Evolutionary conservation across 2,113 vertebrate genomes (phyloP), one percentile per base, ranked within the genome.

Genomic region (Indri indri): DNA sequence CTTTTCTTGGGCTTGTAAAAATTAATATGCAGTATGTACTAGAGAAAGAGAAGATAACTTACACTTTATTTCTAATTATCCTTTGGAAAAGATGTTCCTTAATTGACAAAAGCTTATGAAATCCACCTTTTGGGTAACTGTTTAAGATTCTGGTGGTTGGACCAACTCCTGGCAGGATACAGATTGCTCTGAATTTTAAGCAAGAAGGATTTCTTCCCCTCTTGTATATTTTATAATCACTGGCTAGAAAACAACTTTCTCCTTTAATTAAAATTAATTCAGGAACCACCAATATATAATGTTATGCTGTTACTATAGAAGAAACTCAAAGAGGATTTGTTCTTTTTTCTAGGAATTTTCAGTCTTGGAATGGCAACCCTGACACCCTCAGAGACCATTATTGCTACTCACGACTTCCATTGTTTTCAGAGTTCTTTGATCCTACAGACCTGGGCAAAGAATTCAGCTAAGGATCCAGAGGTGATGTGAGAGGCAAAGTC

Each of bases 151-250:
- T 83, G 22, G 27, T 59, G 25, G 12, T 71, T 76, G 40, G 27
- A 47, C 45, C 70, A 95, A 23, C 18, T 84, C 42, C 63, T 94
- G 68, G 8, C 40, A 73, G 66, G 40, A 23, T 79, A 63, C 6
- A 37, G 52, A 84, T 45, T 85, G 45, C 40, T 96, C n/a, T 77
- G 30, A 85, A 90, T 90, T 81, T 93, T 77, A 92, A 97, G 14
- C 45, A 63, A 73, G n/a, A 76, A 93, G 18, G 2, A 37, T 6
- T 70, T 94, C 84, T 66, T 63, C 14, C n/a, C 42, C 5, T 50
- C 42, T 90, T 20, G 3, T 81, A 6, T 74, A 65, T 80, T 61
- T 94, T 77, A 87, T 70, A 54, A 88, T 68, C 63, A 71, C 8
- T 83, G n/a, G 8, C 20, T 91, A 34, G 80, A 89, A 97, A 85